Conservation (phyloP, 2,797 vertebrate species). For the Sebastolobus altivelis region DNA sequence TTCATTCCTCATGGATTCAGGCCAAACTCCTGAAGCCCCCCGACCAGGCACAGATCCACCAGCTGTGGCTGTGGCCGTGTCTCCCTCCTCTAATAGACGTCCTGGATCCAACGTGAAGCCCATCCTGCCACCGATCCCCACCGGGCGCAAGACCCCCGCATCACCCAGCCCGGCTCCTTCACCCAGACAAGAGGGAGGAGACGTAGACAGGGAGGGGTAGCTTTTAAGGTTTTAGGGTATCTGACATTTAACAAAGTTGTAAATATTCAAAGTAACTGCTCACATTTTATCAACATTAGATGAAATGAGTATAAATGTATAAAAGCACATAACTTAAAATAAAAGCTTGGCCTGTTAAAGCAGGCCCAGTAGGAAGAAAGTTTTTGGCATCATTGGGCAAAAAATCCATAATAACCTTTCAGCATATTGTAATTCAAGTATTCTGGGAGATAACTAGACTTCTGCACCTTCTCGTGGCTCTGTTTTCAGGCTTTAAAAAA, state of each 20-base stretch:
- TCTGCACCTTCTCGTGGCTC: too few relatives aligned
- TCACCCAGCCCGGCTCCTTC: constrained; percentile 28
- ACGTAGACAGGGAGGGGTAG: constrained; percentile 16
- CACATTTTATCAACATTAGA: neutral
- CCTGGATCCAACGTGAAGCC: constrained; percentile 85
- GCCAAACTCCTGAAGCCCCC: constrained; percentile 47
- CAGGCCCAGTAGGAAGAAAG: accelerated
- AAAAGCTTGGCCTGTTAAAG: neutral
- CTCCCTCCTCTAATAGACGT: constrained; percentile 57
- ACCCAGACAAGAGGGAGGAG: constrained; percentile 11
- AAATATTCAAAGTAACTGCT: neutral
- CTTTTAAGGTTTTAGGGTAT: constrained; percentile 8
- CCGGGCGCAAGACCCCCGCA: constrained; percentile 76
- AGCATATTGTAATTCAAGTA: too few relatives aligned
- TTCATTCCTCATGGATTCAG: constrained; percentile 45
- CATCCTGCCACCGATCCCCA: constrained; percentile 89
- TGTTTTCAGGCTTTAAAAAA: too few relatives aligned
- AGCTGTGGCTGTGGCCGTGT: constrained; percentile 26
- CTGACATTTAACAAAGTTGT: neutral
- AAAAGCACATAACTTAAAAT: neutral
- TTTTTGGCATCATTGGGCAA: too few relatives aligned
- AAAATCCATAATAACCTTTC: too few relatives aligned
- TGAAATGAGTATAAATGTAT: neutral
- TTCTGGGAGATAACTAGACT: too few relatives aligned
- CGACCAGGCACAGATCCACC: constrained; percentile 25